These are phyloP conservation scores for Enteromius mattozi DNA, from an alignment of 2,797 vertebrate genomes.

Conservation along the genomic window DNA sequence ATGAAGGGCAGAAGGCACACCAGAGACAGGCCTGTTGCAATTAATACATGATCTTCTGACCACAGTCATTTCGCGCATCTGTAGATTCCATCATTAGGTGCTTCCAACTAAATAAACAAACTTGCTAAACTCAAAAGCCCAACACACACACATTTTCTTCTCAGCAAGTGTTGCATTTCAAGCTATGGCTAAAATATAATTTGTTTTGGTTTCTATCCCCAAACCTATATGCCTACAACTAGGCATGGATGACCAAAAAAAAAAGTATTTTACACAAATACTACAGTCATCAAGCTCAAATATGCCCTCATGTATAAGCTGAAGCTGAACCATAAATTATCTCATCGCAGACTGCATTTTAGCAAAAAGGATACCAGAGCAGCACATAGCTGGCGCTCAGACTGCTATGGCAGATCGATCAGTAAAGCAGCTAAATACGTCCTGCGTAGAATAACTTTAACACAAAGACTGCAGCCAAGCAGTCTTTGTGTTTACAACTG, in stretches of 20 bases:
- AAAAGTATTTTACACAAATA: background rate
- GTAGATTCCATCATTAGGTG: background rate
- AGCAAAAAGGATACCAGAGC: background rate
- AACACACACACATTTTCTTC: background rate
- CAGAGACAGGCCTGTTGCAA: conserved; percentile 13
- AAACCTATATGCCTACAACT: background rate
- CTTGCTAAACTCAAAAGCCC: background rate
- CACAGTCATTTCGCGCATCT: background rate
- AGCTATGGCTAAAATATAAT: background rate
- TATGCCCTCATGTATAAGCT: background rate
- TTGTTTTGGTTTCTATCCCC: background rate
- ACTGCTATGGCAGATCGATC: background rate
- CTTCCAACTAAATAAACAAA: background rate
- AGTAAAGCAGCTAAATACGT: background rate
- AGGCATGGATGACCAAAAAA: background rate
- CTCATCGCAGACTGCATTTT: background rate
- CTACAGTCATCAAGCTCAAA: background rate
- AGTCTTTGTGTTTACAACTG: too few relatives aligned
- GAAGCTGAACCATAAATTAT: background rate
- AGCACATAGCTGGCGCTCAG: background rate
- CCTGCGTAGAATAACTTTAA: background rate
- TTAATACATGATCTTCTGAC: conserved; percentile 37
- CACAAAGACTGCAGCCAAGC: background rate
- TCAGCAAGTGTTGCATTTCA: background rate
- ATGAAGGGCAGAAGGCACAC: conserved; percentile 5